Base-by-base conservation (phyloP, 2,888 invertebrate genomes). In the Dicycla oo region DNA sequence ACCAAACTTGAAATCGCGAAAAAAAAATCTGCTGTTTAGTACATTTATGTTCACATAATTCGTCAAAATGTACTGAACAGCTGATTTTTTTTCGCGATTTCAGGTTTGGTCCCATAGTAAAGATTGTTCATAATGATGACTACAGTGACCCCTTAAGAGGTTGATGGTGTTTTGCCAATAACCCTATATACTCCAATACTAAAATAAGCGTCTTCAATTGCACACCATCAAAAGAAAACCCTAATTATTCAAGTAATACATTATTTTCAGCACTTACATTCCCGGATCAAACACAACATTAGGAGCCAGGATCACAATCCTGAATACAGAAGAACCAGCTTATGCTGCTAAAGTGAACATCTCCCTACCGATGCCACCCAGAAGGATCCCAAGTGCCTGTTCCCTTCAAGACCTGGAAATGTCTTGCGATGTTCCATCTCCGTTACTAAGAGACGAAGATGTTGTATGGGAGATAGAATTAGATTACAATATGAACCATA, bases 271-370 rank as follows among this genome's bases (percentile, higher is more conserved):
- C 38, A 89, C 90, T 7, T 94, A 91, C 58, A 81, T 93, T 72
- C 96, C 96, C 64, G 96, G 95, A 38, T 82, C 88, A 11, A 87
- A 89, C 15, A 79, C 89, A n/a, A 89, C 84, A 60, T 84, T 96
- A 0, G 95, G 95, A 5, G 90, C 91, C 13, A 91, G 84, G 69
- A 86, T 96, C 0, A 91, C 83, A 3, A 88, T 95, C 0, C 23
- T 88, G 0, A 95, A 96, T 66, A 87, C 83, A 66, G 93, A 91
- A 68, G 96, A 96, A 80, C 95, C 96, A n/a, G 94, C 94, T 0
- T 95, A 93, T 53, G 94, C 93, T 13, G 93, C 93, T 0, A 91
- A 88, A 76, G 90, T 95, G 0, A 86, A 91, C 11, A 81, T 96
- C 2, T 84, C 85, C 0, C 77, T 95, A 1, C 94, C 95, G 2